Conservation (phyloP, 2,113 vertebrate species). For the Oreotragus oreotragus region DNA sequence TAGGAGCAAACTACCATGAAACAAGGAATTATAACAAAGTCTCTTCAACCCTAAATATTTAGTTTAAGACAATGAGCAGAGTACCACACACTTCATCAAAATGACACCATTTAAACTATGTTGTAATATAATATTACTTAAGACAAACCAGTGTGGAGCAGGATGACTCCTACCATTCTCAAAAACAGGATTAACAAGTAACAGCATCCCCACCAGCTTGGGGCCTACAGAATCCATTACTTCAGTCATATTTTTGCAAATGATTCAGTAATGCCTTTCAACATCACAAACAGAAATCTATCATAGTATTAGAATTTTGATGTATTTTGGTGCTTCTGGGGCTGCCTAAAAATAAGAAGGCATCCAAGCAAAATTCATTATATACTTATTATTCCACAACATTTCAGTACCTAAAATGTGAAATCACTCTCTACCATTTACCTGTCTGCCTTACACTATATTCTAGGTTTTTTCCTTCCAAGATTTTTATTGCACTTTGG, state of each 20-base stretch:
- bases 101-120: background rate
- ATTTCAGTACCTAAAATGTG: conserved; percentile 23
- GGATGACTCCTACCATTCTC: background rate
- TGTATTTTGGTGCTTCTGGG: conserved; percentile 30
- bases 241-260: conserved; percentile 59
- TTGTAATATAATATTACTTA: conserved; percentile 26
- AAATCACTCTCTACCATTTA: conserved; percentile 19
- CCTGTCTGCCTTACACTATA: conserved; percentile 24
- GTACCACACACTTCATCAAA: conserved; percentile 32
- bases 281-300: conserved; percentile 23
- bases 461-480: conserved; percentile 20
- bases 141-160: conserved; percentile 31
- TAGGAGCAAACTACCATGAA: conserved; percentile 22
- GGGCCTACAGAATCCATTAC: conserved; percentile 5
- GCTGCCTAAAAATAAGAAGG: conserved; percentile 47
- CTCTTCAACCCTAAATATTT: conserved; percentile 36
- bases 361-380: conserved; percentile 28
- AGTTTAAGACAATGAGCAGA: conserved; percentile 37
- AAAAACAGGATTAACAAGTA: background rate
- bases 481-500: conserved; percentile 15
- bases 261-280: conserved; percentile 50
- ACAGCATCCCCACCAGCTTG: background rate
- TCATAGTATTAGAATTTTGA: background rate
- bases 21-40: conserved; percentile 26
- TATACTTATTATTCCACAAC: conserved; percentile 40